Conservation (phyloP, 2,888 invertebrate species). For the Lysandra coridon region DNA sequence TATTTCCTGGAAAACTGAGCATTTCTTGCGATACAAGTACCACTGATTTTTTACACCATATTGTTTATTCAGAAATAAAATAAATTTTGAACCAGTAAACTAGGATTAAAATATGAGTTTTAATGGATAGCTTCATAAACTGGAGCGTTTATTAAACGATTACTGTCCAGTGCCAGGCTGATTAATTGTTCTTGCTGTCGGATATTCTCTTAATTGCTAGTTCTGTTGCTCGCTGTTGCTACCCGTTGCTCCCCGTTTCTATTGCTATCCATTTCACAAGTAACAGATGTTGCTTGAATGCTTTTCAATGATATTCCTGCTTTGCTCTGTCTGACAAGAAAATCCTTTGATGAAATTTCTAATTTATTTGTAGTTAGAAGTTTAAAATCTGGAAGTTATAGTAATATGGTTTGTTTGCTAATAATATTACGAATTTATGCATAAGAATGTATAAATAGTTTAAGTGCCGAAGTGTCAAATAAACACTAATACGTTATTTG, state of each 20-base stretch:
- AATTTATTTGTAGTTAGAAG: too few species aligned
- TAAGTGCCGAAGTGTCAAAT: too few species aligned
- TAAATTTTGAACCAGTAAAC: neutral
- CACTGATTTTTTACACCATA: too few species aligned
- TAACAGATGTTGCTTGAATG: conserved; percentile 9
- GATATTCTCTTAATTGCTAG: conserved; percentile 31
- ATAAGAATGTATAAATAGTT: too few species aligned
- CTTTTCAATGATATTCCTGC: neutral
- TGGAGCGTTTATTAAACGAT: conserved; percentile 25
- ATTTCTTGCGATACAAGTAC: too few species aligned
- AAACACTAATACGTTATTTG: too few species aligned
- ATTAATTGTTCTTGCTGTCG: conserved; percentile 24
- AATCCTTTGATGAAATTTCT: neutral
- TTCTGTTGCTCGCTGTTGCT: conserved; percentile 21
- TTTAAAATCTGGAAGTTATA: too few species aligned
- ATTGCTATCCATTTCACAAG: neutral
- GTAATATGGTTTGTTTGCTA: too few species aligned
- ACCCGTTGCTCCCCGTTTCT: neutral
- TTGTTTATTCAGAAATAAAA: too few species aligned
- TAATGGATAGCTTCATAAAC: conserved; percentile 16
- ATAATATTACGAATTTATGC: too few species aligned
- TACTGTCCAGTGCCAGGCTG: conserved; percentile 8
- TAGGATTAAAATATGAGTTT: neutral
- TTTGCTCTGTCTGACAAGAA: neutral
- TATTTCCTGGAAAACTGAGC: too few species aligned